A percentile compares a stretch with the other conserved stretches of the same genome.
Evolutionary conservation across 2,113 vertebrate genomes (phyloP).

Genomic region (Athene noctua): DNA sequence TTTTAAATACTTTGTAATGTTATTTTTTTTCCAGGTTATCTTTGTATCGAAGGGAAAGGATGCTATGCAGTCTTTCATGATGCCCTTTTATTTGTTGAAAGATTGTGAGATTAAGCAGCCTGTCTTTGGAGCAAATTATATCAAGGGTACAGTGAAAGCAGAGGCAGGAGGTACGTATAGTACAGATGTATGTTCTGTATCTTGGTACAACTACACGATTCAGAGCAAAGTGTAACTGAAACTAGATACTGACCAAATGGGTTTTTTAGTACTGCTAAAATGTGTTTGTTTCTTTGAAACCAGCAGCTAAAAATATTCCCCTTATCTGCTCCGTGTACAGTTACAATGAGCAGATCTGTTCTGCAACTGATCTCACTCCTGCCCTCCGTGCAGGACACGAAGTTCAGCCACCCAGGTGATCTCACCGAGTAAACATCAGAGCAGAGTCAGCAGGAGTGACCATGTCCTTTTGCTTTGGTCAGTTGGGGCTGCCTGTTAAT

Average conservation of each 20-base stretch:
- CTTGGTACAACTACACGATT: background rate
- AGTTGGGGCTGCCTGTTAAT: background rate
- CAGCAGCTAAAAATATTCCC: background rate
- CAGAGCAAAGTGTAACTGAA: background rate
- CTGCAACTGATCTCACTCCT: background rate
- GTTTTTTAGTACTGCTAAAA: background rate
- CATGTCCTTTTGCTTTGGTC: background rate
- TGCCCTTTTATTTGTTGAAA: conserved; percentile 97
- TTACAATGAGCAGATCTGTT: background rate
- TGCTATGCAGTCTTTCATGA: conserved; percentile 92
- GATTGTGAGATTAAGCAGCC: conserved; percentile 97
- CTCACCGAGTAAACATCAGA: background rate
- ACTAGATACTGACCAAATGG: background rate
- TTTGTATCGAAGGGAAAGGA: conserved; percentile 92
- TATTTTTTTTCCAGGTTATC: conserved; percentile 81
- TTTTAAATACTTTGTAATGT: background rate
- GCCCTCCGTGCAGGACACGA: background rate
- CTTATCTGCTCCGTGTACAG: background rate
- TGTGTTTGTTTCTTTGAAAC: background rate
- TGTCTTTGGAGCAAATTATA: conserved; percentile 94
- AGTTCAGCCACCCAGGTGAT: background rate
- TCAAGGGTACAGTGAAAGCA: conserved; percentile 87
- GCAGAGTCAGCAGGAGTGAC: background rate
- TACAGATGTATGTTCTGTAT: background rate
- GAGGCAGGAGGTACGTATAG: conserved; percentile 85